A percentile compares a stretch with the other conserved stretches of the same genome.
Conservation (phyloP, 1,140 invertebrate species). For the Potamilus streckersoni region DNA sequence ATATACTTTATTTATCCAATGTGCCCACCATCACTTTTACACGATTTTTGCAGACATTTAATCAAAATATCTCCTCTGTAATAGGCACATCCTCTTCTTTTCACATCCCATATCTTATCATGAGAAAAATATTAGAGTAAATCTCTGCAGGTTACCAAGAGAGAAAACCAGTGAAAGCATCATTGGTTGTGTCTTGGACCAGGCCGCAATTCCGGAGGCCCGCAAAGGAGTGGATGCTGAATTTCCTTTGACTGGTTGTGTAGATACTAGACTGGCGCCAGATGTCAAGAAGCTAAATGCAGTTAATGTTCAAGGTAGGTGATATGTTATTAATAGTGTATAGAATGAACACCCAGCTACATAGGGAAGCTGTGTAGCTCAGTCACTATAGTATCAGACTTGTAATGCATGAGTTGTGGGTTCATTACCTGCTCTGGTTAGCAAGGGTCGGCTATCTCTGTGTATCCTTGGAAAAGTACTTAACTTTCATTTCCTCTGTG, state of each 20-base stretch:
- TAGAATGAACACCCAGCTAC: not conserved
- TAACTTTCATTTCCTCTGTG: no score
- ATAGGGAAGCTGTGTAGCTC: not conserved
- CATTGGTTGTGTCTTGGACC: slow-evolving; percentile 12
- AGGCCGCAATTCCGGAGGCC: not conserved
- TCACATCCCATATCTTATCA: no score
- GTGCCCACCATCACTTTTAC: no score
- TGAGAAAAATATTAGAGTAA: no score
- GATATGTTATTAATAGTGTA: not conserved
- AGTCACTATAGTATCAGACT: not conserved
- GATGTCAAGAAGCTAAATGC: not conserved
- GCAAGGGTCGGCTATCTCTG: no score
- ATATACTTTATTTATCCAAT: no score
- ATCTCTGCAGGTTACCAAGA: slow-evolving; percentile 8
- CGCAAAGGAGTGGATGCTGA: slow-evolving; percentile 10
- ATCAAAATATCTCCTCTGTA: no score
- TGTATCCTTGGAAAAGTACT: no score
- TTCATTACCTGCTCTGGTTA: no score
- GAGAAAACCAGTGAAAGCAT: not conserved
- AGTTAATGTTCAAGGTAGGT: slow-evolving; percentile 21
- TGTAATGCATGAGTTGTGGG: no score
- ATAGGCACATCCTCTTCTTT: no score
- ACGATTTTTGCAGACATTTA: no score
- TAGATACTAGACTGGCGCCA: slow-evolving; percentile 10
- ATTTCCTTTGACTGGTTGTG: slow-evolving; percentile 9